Evolutionary conservation across 2,888 invertebrate genomes (phyloP).

Genomic region (Erebia ligea): DNA sequence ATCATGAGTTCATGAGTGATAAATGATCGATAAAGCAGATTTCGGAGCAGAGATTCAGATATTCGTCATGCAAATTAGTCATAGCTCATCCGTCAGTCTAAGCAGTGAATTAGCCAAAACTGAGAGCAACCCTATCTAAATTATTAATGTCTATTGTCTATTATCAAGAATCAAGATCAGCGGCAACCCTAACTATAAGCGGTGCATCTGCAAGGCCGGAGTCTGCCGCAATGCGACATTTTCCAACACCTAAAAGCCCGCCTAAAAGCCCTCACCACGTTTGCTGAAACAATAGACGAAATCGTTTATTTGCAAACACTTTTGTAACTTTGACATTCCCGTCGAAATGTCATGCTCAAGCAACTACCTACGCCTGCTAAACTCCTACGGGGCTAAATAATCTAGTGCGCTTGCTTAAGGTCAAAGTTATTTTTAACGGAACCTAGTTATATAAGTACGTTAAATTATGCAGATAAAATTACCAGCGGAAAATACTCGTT

Average conservation of each 20-base stretch:
- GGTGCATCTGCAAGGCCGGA: conserved; percentile 39
- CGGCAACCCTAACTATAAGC: conserved; percentile 23
- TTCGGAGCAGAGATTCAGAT: too few species aligned
- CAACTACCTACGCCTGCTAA: background rate
- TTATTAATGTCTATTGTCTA: too few species aligned
- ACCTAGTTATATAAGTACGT: background rate
- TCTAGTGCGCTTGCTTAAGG: too few species aligned
- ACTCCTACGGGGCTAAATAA: too few species aligned
- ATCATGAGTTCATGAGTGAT: too few species aligned
- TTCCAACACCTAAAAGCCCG: conserved; percentile 35
- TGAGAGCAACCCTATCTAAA: too few species aligned
- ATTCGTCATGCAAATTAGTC: too few species aligned
- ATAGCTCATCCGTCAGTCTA: too few species aligned
- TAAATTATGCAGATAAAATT: background rate
- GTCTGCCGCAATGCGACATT: conserved; percentile 40
- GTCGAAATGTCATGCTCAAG: conserved; percentile 1
- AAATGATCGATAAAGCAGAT: too few species aligned
- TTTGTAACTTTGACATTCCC: conserved; percentile 13
- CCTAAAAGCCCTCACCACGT: conserved; percentile 22
- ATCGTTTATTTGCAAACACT: conserved; percentile 11
- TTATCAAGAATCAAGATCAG: background rate
- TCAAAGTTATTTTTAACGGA: background rate
- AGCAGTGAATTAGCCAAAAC: too few species aligned
- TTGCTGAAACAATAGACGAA: conserved; percentile 33
- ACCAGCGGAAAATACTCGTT: background rate